Conservation (phyloP, 1,140 invertebrate species). For the Lucilia cuprina region DNA sequence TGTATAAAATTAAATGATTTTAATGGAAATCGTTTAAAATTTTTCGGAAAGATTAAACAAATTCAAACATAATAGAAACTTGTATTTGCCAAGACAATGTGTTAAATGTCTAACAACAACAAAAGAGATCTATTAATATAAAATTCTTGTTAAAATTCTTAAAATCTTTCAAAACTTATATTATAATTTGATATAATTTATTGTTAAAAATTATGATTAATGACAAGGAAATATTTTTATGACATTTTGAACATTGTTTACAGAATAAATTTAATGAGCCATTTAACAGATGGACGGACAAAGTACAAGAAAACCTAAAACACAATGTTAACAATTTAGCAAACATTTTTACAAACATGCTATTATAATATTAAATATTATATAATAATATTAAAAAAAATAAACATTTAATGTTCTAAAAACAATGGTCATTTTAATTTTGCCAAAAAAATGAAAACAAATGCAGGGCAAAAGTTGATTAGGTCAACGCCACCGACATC, state of each 20-base stretch:
- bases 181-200: not conserved
- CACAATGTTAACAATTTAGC: not conserved
- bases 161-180: not conserved
- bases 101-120: too few species aligned
- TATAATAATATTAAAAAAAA: not conserved
- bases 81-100: too few species aligned
- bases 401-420: not conserved
- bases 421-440: not conserved
- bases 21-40: too few species aligned
- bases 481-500: conserved; percentile 4
- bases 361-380: not conserved
- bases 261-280: not conserved
- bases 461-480: conserved; percentile 14
- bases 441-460: not conserved
- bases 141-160: too few species aligned
- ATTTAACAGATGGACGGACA: not conserved
- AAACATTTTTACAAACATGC: not conserved
- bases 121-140: too few species aligned
- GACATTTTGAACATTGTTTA: not conserved
- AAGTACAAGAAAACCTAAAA: not conserved
- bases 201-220: not conserved
- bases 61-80: too few species aligned
- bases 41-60: too few species aligned
- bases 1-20: too few species aligned
- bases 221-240: not conserved